A percentile compares a stretch with the other conserved stretches of the same genome.
Conservation (phyloP, 53 echinoderm and acorn worm genomes). For the Arbacia lixula region DNA sequence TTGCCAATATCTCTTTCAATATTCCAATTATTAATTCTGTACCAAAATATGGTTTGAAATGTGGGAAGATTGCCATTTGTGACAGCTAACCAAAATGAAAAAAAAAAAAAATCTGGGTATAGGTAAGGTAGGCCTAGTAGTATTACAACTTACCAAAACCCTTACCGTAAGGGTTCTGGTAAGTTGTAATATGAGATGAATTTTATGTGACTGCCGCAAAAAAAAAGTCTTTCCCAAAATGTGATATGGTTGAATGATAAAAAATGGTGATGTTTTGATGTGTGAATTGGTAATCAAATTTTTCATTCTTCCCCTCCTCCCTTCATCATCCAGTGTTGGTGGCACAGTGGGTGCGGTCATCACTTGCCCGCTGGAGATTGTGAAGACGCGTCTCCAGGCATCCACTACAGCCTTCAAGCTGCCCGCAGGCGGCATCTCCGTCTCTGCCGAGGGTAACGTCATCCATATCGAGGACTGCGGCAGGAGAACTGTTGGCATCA, state of each 20-base stretch:
- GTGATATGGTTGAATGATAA: neutral
- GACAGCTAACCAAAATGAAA: too few relatives aligned
- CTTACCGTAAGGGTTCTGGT: too few relatives aligned
- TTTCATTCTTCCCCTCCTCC: neutral
- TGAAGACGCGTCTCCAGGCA: conserved; percentile 92
- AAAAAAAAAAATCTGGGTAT: too few relatives aligned
- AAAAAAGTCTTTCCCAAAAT: neutral
- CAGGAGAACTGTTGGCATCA: conserved; percentile 69
- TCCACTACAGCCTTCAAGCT: conserved; percentile 73
- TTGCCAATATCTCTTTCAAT: too few relatives aligned
- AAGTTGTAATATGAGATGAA: too few relatives aligned
- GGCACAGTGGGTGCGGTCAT: conserved; percentile 94
- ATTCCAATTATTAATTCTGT: too few relatives aligned
- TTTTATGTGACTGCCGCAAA: too few relatives aligned
- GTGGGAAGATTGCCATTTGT: too few relatives aligned
- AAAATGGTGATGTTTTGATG: neutral
- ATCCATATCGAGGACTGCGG: conserved; percentile 44
- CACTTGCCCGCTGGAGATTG: conserved; percentile 95
- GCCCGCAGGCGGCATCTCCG: conserved; percentile 24
- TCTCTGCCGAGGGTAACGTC: conserved; percentile 28
- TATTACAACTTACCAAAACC: too few relatives aligned
- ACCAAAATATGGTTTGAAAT: too few relatives aligned
- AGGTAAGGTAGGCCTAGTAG: too few relatives aligned
- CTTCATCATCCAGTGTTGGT: conserved; percentile 65
- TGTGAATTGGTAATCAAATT: neutral